phyloP scores from a whole-genome alignment of 2,113 vertebrate species.

The Neopipo cinnamomea region DNA sequence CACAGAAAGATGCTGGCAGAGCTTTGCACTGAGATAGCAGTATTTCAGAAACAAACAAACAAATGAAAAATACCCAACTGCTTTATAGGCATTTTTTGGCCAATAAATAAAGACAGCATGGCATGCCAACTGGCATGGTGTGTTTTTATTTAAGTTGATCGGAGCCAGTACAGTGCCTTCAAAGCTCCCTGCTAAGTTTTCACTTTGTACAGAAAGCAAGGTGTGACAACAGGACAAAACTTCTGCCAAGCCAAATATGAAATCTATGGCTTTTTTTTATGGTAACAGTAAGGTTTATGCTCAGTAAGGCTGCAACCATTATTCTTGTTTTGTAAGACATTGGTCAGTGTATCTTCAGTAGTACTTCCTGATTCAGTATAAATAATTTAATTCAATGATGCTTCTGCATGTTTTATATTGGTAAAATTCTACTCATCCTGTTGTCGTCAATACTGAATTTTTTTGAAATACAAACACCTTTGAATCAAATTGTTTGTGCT shows the following conservation, averaged over 20 bases:
- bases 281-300: not conserved
- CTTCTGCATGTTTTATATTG: not conserved
- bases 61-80: not conserved
- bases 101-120: not conserved
- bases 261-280: not conserved
- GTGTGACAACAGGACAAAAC: not conserved
- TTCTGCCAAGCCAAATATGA: not conserved
- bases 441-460: not conserved
- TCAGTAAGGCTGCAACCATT: not conserved
- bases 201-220: not conserved
- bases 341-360: not conserved
- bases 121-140: not conserved
- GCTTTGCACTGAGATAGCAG: not conserved
- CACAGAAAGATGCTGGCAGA: not conserved
- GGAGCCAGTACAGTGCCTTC: not conserved
- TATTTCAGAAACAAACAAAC: not conserved
- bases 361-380: not conserved
- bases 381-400: not conserved
- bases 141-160: not conserved
- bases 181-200: not conserved
- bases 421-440: not conserved
- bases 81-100: not conserved
- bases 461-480: not conserved
- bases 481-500: not conserved
- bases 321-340: not conserved